Base-by-base conservation (phyloP, 2,113 vertebrate genomes). In the Larimichthys crocea region DNA sequence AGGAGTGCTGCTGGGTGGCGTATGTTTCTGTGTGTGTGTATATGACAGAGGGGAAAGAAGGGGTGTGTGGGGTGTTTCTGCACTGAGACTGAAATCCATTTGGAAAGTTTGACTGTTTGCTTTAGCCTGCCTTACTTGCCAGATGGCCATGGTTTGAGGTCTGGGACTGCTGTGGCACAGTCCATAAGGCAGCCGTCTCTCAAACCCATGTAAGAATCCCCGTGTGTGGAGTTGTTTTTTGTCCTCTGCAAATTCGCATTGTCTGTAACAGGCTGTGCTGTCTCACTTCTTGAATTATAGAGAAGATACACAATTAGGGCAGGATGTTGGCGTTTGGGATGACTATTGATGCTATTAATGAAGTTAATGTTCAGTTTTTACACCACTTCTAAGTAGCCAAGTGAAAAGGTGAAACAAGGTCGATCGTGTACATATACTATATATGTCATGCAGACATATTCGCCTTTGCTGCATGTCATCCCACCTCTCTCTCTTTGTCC, bases 171-270 rank as follows among this genome's bases (percentile, higher is more conserved):
- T 67, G 48, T 44, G 79, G 89, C 90, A 64, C 92, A 92, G 91
- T 91, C 92, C 92, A 92, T 93, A 94, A 89, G 92, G 93, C 90
- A 84, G 89, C 82, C 80, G 82, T 89, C 89, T 88, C 91, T 92
- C 90, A 86, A 85, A 91, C 63, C 82, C 91, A 57, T 91, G 92
- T 91, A 90, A 69, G 79, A 90, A 92, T 91, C 88, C 92, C 85
- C 89, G 9, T 5, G 82, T 80, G 90, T 55, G 46, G 66, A 26
- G 80, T 88, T 81, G 76, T 80, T 88, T 89, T 88, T 82, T 84
- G 87, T 88, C 74, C 80, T 81, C 69, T 22, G 80, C 77, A 88
- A 85, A 89, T 86, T 85, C 59, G 44, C 74, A 68, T 88, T 86
- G 88, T 91, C 67, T 81, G 70, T 57, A 84, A 84, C 89, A 87